A percentile compares a stretch with the other conserved stretches of the same genome.
Conservation (phyloP, 2,797 vertebrate species). For the Lacerta viridis region DNA sequence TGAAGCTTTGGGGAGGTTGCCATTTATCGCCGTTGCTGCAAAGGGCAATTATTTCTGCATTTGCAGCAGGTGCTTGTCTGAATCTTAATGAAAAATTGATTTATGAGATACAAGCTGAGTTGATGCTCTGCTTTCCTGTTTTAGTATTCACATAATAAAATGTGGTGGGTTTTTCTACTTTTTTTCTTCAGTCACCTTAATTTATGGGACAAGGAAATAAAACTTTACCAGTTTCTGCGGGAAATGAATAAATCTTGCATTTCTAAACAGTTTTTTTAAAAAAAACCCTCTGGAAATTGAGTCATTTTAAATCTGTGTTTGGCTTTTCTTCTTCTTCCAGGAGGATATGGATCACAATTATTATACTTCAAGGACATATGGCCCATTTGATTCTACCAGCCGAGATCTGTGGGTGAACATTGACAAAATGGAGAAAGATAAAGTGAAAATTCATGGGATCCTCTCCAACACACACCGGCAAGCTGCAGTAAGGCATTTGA, state of each 20-base stretch:
- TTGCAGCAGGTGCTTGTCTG: conserved; percentile 12
- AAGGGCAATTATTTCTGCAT: no score
- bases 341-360: conserved; percentile 97
- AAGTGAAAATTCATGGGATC: conserved; percentile 98
- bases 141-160: conserved; percentile 21
- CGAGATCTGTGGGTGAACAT: conserved; percentile 96
- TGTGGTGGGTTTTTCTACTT: conserved; percentile 26
- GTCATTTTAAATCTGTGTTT: conserved; percentile 47
- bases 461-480: conserved; percentile 97
- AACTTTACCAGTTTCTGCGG: conserved; percentile 21
- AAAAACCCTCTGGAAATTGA: neutral
- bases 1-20: no score
- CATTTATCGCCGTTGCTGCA: no score
- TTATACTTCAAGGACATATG: conserved; percentile 93
- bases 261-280: conserved; percentile 14
- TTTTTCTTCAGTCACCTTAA: conserved; percentile 14
- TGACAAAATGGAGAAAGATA: conserved; percentile 96
- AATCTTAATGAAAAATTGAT: conserved; percentile 11
- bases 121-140: neutral
- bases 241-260: conserved; percentile 9
- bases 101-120: neutral
- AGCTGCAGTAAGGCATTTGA: conserved; percentile 89
- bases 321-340: conserved; percentile 71
- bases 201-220: neutral
- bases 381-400: conserved; percentile 89